Evolutionary conservation across 2,797 vertebrate species (phyloP), one percentile per base, ranked within the genome.

Genomic region (Taeniopygia guttata): DNA sequence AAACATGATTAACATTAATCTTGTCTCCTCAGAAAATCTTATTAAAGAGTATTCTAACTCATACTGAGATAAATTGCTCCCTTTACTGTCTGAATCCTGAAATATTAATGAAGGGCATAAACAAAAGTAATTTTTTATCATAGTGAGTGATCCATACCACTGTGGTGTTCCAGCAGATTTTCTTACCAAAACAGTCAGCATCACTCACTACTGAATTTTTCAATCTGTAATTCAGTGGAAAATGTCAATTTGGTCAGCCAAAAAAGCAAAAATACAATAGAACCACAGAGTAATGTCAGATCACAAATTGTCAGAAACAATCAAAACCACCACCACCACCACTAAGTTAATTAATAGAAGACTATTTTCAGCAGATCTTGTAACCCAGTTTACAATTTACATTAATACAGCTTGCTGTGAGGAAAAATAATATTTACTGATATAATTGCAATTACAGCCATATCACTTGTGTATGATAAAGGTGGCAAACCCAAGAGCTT

Each of bases 51-150:
- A 72, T 89, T 84, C 43, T 83, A 91, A 66, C 66, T 86, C 86
- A 62, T 9, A 90, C 76, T 58, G 76, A 95, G 75, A 92, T 67
- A 90, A 91, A 95, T 90, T 58, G 38, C 52, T 95, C 52, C 56
- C 56, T 93, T 94, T 90, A 83, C 72, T 83, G 69, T 68, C 72
- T 85, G 86, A 79, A 80, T 70, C 32, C n/a, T 93, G 82, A 92
- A 96, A 96, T 91, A 96, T 95, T 95, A 93, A 96, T 91, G 81
- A 95, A 95, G 75, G 88, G 32, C 69, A 84, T 84, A 91, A 92
- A 76, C 43, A 25, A 34, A 34, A 88, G 81, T 68, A 62, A 74
- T 92, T 89, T 91, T 90, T 92, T 93, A 75, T 88, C 51, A 51
- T 14, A 70, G 72, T 30, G 42, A 82, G 60, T 27, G 75, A 90